A percentile compares a stretch with the other conserved stretches of the same genome.
Evolutionary conservation across 2,888 invertebrate genomes (phyloP).

Genomic region (Amitus sp.): DNA sequence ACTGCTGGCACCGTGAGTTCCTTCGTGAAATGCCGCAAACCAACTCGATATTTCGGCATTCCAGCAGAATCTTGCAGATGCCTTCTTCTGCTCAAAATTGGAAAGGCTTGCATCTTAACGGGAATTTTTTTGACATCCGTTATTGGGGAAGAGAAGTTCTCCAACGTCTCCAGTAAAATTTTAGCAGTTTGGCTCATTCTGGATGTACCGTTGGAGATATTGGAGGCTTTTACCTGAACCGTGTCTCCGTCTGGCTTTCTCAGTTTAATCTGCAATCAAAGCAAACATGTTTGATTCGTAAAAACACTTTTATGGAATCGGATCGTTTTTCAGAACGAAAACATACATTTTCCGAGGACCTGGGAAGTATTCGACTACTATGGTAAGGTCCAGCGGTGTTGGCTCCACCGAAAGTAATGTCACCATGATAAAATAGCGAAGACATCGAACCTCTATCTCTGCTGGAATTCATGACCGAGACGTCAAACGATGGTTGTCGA

Average conservation of each 20-base stretch:
- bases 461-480: too few relatives aligned
- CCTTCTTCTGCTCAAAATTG: too few relatives aligned
- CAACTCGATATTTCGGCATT: conserved; percentile 48
- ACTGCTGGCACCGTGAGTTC: conserved; percentile 73
- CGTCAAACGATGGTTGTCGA: too few relatives aligned
- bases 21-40: conserved; percentile 60
- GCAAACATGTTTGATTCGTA: conserved; percentile 2
- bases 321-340: background rate
- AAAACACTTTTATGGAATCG: background rate
- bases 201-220: conserved; percentile 56
- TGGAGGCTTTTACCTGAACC: conserved; percentile 67
- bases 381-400: conserved; percentile 58
- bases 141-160: conserved; percentile 84
- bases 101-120: too few relatives aligned
- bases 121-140: conserved; percentile 83
- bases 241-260: conserved; percentile 59
- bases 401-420: conserved; percentile 81
- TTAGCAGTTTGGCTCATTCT: conserved; percentile 79
- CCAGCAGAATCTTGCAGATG: conserved; percentile 48
- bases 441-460: conserved; percentile 63
- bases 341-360: conserved; percentile 48
- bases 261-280: conserved; percentile 45
- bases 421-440: conserved; percentile 80
- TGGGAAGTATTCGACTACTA: conserved; percentile 50
- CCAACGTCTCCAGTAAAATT: conserved; percentile 81